Conservation (phyloP, 2,113 vertebrate species). For the Cathartes aura region DNA sequence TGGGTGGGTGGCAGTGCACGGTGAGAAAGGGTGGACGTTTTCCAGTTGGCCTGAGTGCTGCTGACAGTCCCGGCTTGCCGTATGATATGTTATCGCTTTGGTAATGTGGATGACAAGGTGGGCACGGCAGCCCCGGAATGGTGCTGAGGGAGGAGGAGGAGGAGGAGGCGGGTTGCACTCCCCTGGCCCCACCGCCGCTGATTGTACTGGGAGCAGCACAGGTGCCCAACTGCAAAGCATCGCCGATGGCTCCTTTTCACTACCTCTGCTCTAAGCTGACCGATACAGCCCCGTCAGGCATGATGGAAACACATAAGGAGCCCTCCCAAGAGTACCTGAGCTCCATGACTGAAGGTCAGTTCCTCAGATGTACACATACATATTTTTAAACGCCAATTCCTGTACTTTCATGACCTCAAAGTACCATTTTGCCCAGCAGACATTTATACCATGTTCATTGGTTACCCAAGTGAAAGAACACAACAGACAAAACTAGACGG, state of each 20-base stretch:
- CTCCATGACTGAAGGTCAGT: not conserved
- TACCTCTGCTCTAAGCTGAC: not conserved
- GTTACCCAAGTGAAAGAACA: conserved; percentile 50
- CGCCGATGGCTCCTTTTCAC: not conserved
- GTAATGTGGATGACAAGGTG: not conserved
- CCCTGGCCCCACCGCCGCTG: not conserved
- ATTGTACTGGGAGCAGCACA: not conserved
- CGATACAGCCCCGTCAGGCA: not conserved
- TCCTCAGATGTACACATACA: not conserved
- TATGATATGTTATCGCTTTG: not conserved
- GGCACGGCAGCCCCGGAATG: not conserved
- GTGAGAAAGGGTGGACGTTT: not conserved
- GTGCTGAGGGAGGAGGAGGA: not conserved
- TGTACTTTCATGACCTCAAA: conserved; percentile 13
- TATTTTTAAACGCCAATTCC: conserved; percentile 37
- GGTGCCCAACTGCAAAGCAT: not conserved
- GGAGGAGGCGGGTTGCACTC: not conserved
- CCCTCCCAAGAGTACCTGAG: not conserved
- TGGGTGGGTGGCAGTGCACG: not conserved
- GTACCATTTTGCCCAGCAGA: conserved; percentile 56
- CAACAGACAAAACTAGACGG: not conserved
- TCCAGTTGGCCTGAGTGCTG: not conserved
- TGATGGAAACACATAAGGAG: not conserved
- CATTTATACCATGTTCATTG: conserved; percentile 27
- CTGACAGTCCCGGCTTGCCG: not conserved